Evolutionary conservation across 2,888 invertebrate species (phyloP).

Genomic region (Matsumyia berberina): DNA sequence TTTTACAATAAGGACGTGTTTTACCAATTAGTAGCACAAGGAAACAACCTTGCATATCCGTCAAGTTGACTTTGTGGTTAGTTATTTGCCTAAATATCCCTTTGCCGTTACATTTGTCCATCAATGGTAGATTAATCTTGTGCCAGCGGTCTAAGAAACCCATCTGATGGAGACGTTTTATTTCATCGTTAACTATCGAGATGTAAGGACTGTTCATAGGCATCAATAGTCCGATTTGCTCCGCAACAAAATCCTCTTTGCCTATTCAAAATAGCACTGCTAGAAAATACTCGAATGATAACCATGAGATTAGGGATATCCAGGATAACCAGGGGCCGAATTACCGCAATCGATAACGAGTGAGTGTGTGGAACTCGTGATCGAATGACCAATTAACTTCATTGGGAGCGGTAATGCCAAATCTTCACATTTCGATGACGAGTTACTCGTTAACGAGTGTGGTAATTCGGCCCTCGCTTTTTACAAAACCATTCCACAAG

Average conservation of each 20-base stretch:
- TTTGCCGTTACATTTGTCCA: slow-evolving; percentile 91
- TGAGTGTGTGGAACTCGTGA: too few relatives aligned
- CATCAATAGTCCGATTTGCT: slow-evolving; percentile 91
- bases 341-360: too few relatives aligned
- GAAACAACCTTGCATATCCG: slow-evolving; percentile 97
- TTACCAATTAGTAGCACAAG: slow-evolving; percentile 92
- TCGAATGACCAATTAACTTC: too few relatives aligned
- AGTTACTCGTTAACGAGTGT: too few relatives aligned
- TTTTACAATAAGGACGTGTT: not conserved
- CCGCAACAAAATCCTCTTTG: slow-evolving; percentile 90
- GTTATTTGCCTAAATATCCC: slow-evolving; percentile 88
- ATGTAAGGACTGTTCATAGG: slow-evolving; percentile 91
- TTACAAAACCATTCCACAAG: too few relatives aligned
- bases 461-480: too few relatives aligned
- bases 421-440: too few relatives aligned
- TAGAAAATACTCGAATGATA: too few relatives aligned
- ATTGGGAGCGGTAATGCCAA: too few relatives aligned
- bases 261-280: slow-evolving; percentile 84
- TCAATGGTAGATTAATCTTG: slow-evolving; percentile 89
- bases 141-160: slow-evolving; percentile 94
- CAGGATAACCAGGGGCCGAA: too few relatives aligned
- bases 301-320: too few relatives aligned
- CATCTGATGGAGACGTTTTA: slow-evolving; percentile 92
- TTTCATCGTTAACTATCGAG: slow-evolving; percentile 90
- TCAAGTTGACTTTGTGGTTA: slow-evolving; percentile 94